Evolutionary conservation across 2,888 invertebrate species (phyloP), one percentile per base, ranked within the genome.

Genomic region (Hypomecis punctinalis): DNA sequence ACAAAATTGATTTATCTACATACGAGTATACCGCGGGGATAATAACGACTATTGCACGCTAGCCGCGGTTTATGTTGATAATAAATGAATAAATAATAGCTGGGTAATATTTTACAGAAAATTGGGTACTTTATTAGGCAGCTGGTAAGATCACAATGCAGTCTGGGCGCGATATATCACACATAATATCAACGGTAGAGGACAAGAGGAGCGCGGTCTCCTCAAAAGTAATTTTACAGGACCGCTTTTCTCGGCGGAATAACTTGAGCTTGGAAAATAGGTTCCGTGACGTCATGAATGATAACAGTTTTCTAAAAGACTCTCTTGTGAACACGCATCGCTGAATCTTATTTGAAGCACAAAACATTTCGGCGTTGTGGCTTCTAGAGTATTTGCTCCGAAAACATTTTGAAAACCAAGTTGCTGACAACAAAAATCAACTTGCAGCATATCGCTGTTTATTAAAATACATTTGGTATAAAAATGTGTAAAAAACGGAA

Each of bases 111-210:
- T 83, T 85, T 79, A 77, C 74, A 78, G 73, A 77, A 81, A 84
- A 83, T 81, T 80, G 79, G 75, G 78, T 78, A 78, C 78, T 81
- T 82, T 79, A 81, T 79, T 81, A 74, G 76, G 76, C 78, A 35
- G 64, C 51, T 60, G 56, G 80, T 76, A 75, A 77, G 82, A 80
- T 81, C 64, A 64, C 64, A 64, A 60, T 64, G 64, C 60, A 60
- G 51, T 60, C 82, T 79, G 67, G 72, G 68, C 70, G 78, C 80
- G 70, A 87, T 89, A 84, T 85, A 85, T 88, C 85, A 86, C 75
- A 76, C 72, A 78, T 78, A 82, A 80, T 85, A 85, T 86, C 78
- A 78, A 76, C 73, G 74, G 79, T 68, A 72, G 72, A 76, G 74
- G 80, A 76, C 75, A 73, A 73, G 72, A 62, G 54, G 51, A 71